Evolutionary conservation across 2,888 invertebrate species (phyloP).

Genomic region (Clunio marinus): DNA sequence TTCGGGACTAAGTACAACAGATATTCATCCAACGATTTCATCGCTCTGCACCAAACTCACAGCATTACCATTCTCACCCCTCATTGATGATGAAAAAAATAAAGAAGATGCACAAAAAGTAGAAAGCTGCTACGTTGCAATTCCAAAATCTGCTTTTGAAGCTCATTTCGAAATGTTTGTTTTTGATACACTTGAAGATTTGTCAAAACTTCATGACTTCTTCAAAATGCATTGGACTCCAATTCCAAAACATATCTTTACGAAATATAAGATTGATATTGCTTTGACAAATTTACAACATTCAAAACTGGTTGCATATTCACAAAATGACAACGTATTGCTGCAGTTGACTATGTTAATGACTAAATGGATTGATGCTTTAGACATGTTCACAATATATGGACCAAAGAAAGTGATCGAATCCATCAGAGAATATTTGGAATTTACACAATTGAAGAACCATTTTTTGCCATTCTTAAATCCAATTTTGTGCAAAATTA

Average conservation of each 20-base stretch:
- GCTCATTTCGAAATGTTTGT: not conserved
- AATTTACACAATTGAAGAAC: not conserved
- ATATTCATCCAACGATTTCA: not conserved
- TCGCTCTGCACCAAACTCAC: not conserved
- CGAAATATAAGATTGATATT: not conserved
- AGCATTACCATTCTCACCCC: conserved; percentile 1
- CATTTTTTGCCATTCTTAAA: not conserved
- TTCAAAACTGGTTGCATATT: not conserved
- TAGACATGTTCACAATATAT: not conserved
- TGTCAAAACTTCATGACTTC: not conserved
- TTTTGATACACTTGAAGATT: not conserved
- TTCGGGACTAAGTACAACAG: not conserved
- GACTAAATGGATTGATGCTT: not conserved
- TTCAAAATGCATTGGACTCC: not conserved
- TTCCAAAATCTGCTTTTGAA: not conserved
- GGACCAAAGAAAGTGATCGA: not conserved
- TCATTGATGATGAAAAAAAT: not conserved
- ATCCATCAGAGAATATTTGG: not conserved
- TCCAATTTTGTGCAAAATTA: too few species aligned
- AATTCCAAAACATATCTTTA: not conserved
- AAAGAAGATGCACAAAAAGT: not conserved
- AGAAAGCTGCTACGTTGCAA: not conserved
- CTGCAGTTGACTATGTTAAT: not conserved
- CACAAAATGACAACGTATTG: not conserved
- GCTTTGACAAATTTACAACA: not conserved